Base-by-base conservation (phyloP, 2,113 vertebrate species). In the Bambusicola thoracicus region DNA sequence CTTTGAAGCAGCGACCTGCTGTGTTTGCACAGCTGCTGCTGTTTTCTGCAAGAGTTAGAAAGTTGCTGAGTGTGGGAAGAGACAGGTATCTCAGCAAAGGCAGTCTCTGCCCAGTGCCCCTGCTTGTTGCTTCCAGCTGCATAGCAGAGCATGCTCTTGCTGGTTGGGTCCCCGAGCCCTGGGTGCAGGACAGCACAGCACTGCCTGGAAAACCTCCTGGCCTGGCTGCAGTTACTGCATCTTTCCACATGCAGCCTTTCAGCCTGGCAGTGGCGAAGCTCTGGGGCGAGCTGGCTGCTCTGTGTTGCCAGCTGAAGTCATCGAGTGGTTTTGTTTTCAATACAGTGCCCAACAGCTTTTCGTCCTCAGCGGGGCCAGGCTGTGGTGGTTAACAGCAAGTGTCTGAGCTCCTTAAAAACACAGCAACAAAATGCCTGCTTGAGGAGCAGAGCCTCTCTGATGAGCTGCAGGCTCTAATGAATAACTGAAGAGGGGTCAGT, bases 401-500 rank as follows among this genome's bases (percentile, higher is more conserved):
- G 78, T 51, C 90, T 89, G 68, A 82, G 92, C 92, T 89, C 92
- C 90, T 90, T 8, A 70, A 75, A 25, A 70, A 43, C 25, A 63
- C 14, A 79, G 18, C 62, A 87, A 61, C 61, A 22, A 90, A 84
- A 76, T 22, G 89, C 46, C 89, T 94, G 72, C 89, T 93, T 36
- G 68, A 83, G 82, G 77, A 94, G 86, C 82, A 67, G 83, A 86
- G 72, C 36, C 89, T 94, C 89, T 94, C 84, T 81, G 92, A 81
- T 56, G 81, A 95, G 95, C 90, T 87, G 85, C 84, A 93, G 89
- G 11, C 87, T 87, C 81, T 55, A 29, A 93, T 91, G 94, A 96
- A 94, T 97, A 95, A 96, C 96, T 95, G 95, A 97, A 90, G 77
- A 92, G 87, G 87, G 94, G 92, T 96, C 96, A 89, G 92, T 75